Evolutionary conservation across 2,113 vertebrate species (phyloP).

Genomic region (Datnioides undecimradiatus): DNA sequence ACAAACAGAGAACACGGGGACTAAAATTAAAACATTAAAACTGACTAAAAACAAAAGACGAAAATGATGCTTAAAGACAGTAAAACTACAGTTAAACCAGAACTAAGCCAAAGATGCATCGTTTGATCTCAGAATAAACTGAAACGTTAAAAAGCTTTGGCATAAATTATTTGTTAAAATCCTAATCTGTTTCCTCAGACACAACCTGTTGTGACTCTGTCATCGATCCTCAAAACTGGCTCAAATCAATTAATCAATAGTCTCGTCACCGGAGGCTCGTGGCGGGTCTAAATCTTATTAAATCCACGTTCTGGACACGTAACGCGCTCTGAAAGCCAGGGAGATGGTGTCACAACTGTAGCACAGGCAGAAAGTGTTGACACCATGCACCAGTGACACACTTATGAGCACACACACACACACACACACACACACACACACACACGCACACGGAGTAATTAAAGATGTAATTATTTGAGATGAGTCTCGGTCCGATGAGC

Average conservation of each 20-base stretch:
- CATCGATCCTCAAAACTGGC: neutral
- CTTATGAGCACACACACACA: neutral
- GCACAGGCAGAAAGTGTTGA: neutral
- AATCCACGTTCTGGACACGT: neutral
- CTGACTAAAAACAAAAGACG: too few species aligned
- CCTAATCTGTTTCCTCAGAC: neutral
- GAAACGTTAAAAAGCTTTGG: too few species aligned
- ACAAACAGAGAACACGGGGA: too few species aligned
- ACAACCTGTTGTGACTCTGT: too few species aligned
- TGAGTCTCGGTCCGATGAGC: conserved; percentile 57
- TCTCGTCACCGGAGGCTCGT: neutral
- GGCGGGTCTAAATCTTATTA: neutral
- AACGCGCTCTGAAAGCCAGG: neutral
- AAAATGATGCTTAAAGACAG: too few species aligned
- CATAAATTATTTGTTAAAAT: neutral
- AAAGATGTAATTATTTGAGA: conserved; percentile 63
- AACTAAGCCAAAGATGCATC: too few species aligned
- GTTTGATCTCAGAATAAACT: too few species aligned
- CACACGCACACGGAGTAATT: conserved; percentile 38
- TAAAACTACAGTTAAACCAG: too few species aligned
- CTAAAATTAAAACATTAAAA: too few species aligned
- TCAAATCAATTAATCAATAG: neutral
- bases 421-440: conserved; percentile 19
- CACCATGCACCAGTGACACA: neutral
- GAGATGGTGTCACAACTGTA: conserved; percentile 1